Evolutionary conservation across 2,113 vertebrate species (phyloP), one percentile per base, ranked within the genome.

Genomic region (Anolis carolinensis): DNA sequence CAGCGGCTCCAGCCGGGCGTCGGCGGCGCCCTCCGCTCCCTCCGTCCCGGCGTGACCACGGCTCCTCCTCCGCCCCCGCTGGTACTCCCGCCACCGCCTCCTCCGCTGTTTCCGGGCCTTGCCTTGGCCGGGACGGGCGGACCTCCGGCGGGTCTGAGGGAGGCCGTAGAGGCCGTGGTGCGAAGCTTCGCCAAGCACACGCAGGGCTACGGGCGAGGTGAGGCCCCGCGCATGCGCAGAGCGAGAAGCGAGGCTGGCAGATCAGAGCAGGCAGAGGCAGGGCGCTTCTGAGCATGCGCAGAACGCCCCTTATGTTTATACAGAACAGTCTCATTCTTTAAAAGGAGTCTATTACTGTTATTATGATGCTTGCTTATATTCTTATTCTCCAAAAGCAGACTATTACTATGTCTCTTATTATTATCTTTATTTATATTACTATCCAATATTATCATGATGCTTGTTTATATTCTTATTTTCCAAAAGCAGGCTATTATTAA

Each of bases 161-260:
- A 99, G 92, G 98, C 98, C 8, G 98, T 99, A 95, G 98, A 99
- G 95, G 98, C 98, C 8, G 98, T 99, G 91, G 98, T 99, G 82
- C 93, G 98, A 93, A 99, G 98, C 96, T 99, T 99, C 95, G 98
- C 98, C 87, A 98, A 98, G 92, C 98, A 99, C 96, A 99, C 98
- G 20, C 98, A 99, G 90, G 98, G 98, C 79, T 99, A 99, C 89
- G 98, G 98, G 91, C 96, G 98, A 95, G 98, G 98, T 99, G 96
- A 96, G 39, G 39, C 39, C 39, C 39, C 39, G 39, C 39, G 39
- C 39, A 44, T 2, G 39, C 39, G 39, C 39, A 44, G 39, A 44
- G 5, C 5, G 39, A 44, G 39, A 44, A 5, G 39, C 39, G 5
- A 44, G 5, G 3, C 39, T 44, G 39, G 39, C 39, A 44, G 39